phyloP scores from a whole-genome alignment of 2,888 invertebrate genomes.

The Rhabditophanes sp. region DNA sequence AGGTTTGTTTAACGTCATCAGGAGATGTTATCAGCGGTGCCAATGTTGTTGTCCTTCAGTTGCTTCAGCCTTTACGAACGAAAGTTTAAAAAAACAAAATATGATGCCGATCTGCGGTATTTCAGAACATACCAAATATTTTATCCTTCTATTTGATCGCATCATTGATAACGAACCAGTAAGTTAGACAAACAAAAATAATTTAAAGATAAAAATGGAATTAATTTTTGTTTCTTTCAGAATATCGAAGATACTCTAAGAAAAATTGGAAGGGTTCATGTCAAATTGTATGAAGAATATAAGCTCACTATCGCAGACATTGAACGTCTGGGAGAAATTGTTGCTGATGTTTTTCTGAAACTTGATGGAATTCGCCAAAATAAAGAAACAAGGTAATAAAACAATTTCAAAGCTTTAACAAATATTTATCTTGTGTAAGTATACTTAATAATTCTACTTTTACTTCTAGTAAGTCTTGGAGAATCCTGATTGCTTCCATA shows the following conservation, averaged over 20 bases:
- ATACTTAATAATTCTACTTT: neutral
- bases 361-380: conserved; percentile 35
- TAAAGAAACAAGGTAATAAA: conserved; percentile 27
- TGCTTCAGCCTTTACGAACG: conserved; percentile 7
- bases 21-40: conserved; percentile 24
- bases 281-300: conserved; percentile 10
- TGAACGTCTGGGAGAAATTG: conserved; percentile 17
- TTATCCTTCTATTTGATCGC: conserved; percentile 22
- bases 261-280: conserved; percentile 15
- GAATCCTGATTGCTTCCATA: conserved; percentile 29
- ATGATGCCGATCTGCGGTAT: conserved; percentile 19
- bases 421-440: conserved; percentile 1
- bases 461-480: conserved; percentile 26
- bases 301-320: conserved; percentile 12
- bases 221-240: conserved; percentile 5
- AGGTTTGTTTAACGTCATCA: conserved; percentile 24
- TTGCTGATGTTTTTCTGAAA: conserved; percentile 30
- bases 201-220: neutral
- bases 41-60: conserved; percentile 8
- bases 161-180: conserved; percentile 29
- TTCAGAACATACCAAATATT: conserved; percentile 27
- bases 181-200: conserved; percentile 1
- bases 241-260: conserved; percentile 13
- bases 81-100: no score
- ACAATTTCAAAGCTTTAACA: neutral